Base-by-base conservation (phyloP, 2,113 vertebrate species). In the Circaetus gallicus region DNA sequence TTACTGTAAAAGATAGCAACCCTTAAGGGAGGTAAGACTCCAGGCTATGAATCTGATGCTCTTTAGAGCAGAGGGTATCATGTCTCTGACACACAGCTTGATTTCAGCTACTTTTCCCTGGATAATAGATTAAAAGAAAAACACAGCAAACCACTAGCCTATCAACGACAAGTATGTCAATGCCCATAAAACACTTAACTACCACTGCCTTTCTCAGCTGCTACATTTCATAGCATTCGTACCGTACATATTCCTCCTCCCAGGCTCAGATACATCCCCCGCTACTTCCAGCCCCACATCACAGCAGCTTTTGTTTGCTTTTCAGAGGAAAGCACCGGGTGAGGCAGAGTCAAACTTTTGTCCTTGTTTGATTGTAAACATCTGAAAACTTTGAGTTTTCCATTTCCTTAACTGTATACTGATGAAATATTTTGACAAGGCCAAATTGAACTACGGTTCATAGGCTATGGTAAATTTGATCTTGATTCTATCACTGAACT, bases 351-450 rank as follows among this genome's bases (percentile, higher is more conserved):
- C 34, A 86, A 56, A 66, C 61, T 85, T 90, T 71, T 73, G 52
- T 53, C 84, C 73, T 85, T 71, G 43, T 45, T 94, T 43, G 42
- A 72, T 36, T 43, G 50, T 61, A 78, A 95, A 95, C n/a, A 32
- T 40, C 72, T 95, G 77, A 97, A 96, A 93, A 53, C 89, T 80
- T 59, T 83, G 69, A 81, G 21, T 42, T 96, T 92, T 90, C 79
- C 25, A 25, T 88, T 96, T 95, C 67, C 58, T 96, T 96, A 96
- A 93, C 58, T 81, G 71, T 66, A 78, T 17, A 52, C 40, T 71
- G 66, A 92, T 89, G 31, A 96, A 96, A 95, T 94, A 83, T 56
- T 83, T 47, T 69, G 36, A 95, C 78, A 93, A 91, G 58, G 61
- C 61, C 40, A 83, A 90, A 90, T 18, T 88, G 76, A 96, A 55